phyloP scores from a whole-genome alignment of 2,113 vertebrate species.

The Hiodon alosoides region DNA sequence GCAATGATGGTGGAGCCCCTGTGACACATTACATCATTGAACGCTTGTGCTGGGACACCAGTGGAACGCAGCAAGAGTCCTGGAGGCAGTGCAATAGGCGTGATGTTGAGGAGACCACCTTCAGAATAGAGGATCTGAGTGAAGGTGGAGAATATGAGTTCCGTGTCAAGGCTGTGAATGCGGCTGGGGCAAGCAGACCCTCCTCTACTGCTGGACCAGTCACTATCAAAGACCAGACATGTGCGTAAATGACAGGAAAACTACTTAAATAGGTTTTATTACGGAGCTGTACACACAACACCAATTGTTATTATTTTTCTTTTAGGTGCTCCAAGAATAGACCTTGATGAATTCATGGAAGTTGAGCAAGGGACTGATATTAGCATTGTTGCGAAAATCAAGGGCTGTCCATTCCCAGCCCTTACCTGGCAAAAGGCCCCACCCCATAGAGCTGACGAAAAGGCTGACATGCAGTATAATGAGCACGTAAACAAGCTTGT shows the following conservation, averaged over 20 bases:
- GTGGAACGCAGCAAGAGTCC: conserved; percentile 78
- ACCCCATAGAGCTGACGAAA: conserved; percentile 80
- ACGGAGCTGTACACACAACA: not conserved
- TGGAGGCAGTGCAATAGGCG: conserved; percentile 91
- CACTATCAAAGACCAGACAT: conserved; percentile 85
- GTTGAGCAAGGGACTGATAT: conserved; percentile 83
- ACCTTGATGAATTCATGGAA: conserved; percentile 92
- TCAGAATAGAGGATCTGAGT: conserved; percentile 85
- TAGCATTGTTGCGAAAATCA: conserved; percentile 82
- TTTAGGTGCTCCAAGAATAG: conserved; percentile 84
- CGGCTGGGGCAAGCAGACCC: conserved; percentile 82
- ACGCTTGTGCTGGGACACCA: conserved; percentile 84
- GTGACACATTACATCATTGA: conserved; percentile 94
- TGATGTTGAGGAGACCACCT: conserved; percentile 85
- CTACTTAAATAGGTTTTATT: not conserved
- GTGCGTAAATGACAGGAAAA: conserved; percentile 56
- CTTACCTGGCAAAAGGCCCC: conserved; percentile 90
- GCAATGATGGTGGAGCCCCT: conserved; percentile 89
- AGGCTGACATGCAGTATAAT: conserved; percentile 78
- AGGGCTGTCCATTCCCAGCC: conserved; percentile 88
- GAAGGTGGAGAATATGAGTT: conserved; percentile 95
- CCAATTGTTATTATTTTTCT: conserved; percentile 24
- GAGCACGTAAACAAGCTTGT: conserved; percentile 94
- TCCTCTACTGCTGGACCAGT: conserved; percentile 85
- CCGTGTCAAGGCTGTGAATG: conserved; percentile 87